Base-by-base conservation (phyloP, 37 sponge, comb jelly and placozoan species). In the Petrosia ficiformis region DNA sequence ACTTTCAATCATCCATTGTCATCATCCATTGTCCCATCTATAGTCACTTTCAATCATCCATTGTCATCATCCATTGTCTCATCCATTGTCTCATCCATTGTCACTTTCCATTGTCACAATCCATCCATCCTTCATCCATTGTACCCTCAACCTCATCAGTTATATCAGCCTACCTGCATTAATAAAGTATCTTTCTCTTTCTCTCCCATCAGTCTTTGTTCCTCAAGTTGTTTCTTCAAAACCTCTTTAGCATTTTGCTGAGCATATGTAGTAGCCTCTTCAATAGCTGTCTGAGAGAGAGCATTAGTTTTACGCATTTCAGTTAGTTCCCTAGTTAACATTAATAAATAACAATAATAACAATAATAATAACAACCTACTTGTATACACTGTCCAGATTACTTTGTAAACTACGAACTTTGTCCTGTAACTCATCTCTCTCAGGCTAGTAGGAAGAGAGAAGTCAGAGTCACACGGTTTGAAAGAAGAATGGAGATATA, bases 301-400 rank as follows among this genome's bases (percentile, higher is more conserved):
- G 90, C 94, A 77, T 75, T 87, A 6, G 83, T 76, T 63, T 90
- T 94, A 42, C 83, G 87, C 43, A 94, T 57, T 39, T 86, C 85
- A 54, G 91, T 76, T 77, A 94, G 22, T 65, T 94, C 95, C 70
- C 92, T 94, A 43, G 0, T 48, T 6, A 29, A 69, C 72, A 71
- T 52, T 3, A 44, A 39, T 14, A 71, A 44, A 71, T 3, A 37
- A 41, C 73, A 73, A 29, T 24, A 22, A 25, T 28, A 2, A n/a
- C n/a, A n/a, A n/a, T n/a, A n/a, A n/a, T n/a, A n/a, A n/a, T n/a
- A n/a, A n/a, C n/a, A n/a, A n/a, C n/a, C n/a, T 28, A 91, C 92
- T 78, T 91, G 94, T 80, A 94, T 43, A 82, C 54, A 39, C 80
- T 94, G 82, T 94, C 95, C 71, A 94, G 71, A 63, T 87, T 87